A percentile compares a stretch with the other conserved stretches of the same genome.
phyloP scores from a whole-genome alignment of 2,888 invertebrate species.

The Caenorhabditis zanzibari region DNA sequence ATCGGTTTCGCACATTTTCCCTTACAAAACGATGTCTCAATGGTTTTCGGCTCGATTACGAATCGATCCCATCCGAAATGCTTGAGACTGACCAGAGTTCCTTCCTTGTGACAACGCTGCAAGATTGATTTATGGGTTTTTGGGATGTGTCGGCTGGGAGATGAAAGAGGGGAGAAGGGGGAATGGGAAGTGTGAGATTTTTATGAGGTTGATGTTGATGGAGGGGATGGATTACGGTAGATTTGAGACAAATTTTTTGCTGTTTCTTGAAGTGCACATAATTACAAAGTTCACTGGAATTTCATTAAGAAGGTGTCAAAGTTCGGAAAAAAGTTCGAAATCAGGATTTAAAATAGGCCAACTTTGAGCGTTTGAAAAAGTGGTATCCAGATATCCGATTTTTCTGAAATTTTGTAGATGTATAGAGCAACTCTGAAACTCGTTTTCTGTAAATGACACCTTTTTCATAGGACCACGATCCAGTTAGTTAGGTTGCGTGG shows the following conservation, averaged over 20 bases:
- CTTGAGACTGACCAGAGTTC: constrained; percentile 58
- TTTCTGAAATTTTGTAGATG: too few relatives aligned
- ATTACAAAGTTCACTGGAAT: too few relatives aligned
- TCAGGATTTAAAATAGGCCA: too few relatives aligned
- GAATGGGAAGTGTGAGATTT: background rate
- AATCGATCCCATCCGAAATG: constrained; percentile 64
- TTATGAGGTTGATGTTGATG: constrained; percentile 20
- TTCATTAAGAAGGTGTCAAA: too few relatives aligned
- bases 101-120: constrained; percentile 66
- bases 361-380: too few relatives aligned
- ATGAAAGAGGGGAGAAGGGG: background rate
- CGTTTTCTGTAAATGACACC: too few relatives aligned
- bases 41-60: constrained; percentile 62
- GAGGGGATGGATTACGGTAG: constrained; percentile 15
- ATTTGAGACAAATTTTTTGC: background rate
- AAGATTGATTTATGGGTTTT: constrained; percentile 28
- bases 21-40: constrained; percentile 67
- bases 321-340: too few relatives aligned
- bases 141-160: background rate
- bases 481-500: too few relatives aligned
- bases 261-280: background rate
- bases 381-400: too few relatives aligned
- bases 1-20: constrained; percentile 66
- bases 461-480: too few relatives aligned
- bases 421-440: too few relatives aligned